Conservation (phyloP, 2,113 vertebrate genomes). For the Xiphophorus maculatus region DNA sequence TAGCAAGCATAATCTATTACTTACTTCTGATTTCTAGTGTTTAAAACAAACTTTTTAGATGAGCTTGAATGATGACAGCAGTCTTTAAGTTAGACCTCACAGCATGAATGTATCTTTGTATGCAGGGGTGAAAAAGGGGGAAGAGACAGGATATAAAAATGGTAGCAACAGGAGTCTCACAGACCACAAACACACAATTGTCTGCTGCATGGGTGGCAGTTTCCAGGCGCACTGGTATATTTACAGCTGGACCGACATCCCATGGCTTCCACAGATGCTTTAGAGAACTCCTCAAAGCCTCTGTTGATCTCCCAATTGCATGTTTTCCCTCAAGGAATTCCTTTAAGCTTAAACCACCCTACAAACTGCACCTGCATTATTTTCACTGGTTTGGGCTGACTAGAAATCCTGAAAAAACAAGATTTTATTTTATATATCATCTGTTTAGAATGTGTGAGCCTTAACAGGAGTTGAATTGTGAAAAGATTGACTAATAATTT, state of each 20-base stretch:
- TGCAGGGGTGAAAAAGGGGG: conserved; percentile 30
- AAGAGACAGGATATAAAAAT: conserved; percentile 56
- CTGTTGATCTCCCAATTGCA: conserved; percentile 46
- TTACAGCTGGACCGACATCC: conserved; percentile 76
- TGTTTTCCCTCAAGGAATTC: conserved; percentile 31
- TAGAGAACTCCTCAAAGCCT: conserved; percentile 52
- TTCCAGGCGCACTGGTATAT: conserved; percentile 67
- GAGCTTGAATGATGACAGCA: conserved; percentile 39
- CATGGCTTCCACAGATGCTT: conserved; percentile 49
- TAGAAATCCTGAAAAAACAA: conserved; percentile 3
- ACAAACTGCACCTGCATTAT: conserved; percentile 15
- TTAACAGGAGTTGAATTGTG: conserved; percentile 8
- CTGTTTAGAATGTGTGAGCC: conserved; percentile 3
- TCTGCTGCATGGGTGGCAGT: conserved; percentile 72
- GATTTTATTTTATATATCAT: conserved; percentile 1
- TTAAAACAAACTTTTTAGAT: conserved; percentile 29
- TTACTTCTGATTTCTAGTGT: conserved; percentile 14
- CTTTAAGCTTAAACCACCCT: conserved; percentile 17
- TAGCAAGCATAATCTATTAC: background rate
- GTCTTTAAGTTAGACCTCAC: conserved; percentile 55
- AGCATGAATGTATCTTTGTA: conserved; percentile 54
- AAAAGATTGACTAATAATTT: conserved; percentile 32
- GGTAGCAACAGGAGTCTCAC: conserved; percentile 54
- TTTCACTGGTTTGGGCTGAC: conserved; percentile 15
- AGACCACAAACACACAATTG: conserved; percentile 60